Base-by-base conservation (phyloP, 2,888 invertebrate genomes). In the Gastracanthus pulcherrimus region DNA sequence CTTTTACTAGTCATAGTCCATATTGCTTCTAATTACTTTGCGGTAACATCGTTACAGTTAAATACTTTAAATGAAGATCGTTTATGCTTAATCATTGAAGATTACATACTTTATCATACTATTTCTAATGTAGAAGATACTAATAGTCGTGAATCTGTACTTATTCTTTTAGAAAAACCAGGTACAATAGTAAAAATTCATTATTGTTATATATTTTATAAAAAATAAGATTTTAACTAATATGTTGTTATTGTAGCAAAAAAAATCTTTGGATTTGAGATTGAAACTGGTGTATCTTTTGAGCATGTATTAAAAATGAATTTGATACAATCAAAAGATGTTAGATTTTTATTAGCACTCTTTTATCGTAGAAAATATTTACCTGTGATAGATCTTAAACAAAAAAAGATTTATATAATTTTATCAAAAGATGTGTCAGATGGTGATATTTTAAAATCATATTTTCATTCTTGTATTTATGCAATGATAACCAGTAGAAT, bases 21-120 rank as follows among this genome's bases (percentile, higher is more conserved):
- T 92, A 93, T 99, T 19, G 94, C 94, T 88, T 96, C 96, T 70
- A 99, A 99, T 92, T 97, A 97, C 89, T 93, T 94, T 86, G 98
- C 98, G 1, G 97, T 99, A 0, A 94, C 94, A 84, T 93, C 96
- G 0, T 94, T 99, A 11, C 94, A 95, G 85, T 93, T 98, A 89
- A 94, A 95, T 85, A 95, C 96, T 0, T 93, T 98, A 55, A 99
- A 98, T 90, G 95, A 95, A 87, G 94, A 96, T 34, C 94, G 98
- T 70, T 94, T 96, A 84, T 92, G 95, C 26, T 93, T 96, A 78
- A 92, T 95, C 0, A 92, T 98, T 31, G 93, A 95, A 84, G 92
- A 94, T 71, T 98, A 95, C 90, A 92, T 97, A 78, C 92, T 92
- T 26, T 92, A 93, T 26, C 94, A 95, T 76, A 90, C 93, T 0